Base-by-base conservation (phyloP, 2,113 vertebrate species). In the Orientallactaga bullata region DNA sequence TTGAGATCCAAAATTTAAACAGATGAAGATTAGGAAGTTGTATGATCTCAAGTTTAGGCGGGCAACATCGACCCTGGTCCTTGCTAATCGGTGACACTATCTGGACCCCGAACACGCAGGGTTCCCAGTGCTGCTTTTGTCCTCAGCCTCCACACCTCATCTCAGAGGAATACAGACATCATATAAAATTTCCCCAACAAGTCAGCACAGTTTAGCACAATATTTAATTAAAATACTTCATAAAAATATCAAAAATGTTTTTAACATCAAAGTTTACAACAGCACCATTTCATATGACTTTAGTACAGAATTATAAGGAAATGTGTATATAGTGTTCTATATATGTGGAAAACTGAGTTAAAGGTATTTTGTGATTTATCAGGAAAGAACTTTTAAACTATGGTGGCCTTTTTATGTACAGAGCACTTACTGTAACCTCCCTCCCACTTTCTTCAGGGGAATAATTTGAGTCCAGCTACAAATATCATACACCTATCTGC, bases 261-360 rank as follows among this genome's bases (percentile, higher is more conserved):
- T 76, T 71, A 86, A 68, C 82, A 71, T 35, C 61, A 91, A 93
- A 91, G 55, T 89, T 47, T 86, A 24, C 2, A 72, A 66, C 87
- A 68, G 35, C 4, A 85, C 71, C 73, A 73, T 85, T 69, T 84
- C 23, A 73, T 39, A 61, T 66, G 23, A 89, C 2, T 73, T 60
- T 85, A 73, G 68, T 39, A 80, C 5, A 80, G 26, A 77, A 24
- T 32, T 51, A 65, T 0, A 82, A 18, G 35, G 91, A 76, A n/a
- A 13, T n/a, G 77, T 65, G 58, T 1, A 8, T 47, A 28, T n/a
- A 55, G 71, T 51, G 32, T 42, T 58, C 32, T 74, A 42, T 37
- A 61, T 7, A 35, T 37, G 8, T 55, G 26, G 37, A 94, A 20
- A 87, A 23, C 37, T 69, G 77, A n/a, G 37, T 24, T 63, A 69